Percentiles rank a stretch among this genome's conserved stretches.
phyloP scores from a whole-genome alignment of 2,888 invertebrate genomes.

The Cataglyphis altisquamis region DNA sequence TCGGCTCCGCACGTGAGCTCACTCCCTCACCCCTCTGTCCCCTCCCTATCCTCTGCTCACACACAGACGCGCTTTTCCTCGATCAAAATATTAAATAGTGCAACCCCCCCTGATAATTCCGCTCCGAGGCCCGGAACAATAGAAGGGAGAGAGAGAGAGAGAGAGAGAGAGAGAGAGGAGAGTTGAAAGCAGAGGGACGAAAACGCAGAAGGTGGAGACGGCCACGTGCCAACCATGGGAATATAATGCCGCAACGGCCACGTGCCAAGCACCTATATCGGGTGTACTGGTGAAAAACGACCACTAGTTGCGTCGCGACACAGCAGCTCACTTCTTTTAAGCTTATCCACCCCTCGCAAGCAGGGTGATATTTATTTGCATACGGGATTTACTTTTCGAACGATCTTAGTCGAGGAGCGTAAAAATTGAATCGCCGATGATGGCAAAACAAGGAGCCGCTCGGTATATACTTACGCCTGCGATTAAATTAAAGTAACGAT shows the following conservation, averaged over 20 bases:
- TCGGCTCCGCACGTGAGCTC: slow-evolving; percentile 71
- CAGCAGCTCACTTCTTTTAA: background rate
- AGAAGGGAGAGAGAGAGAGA: slow-evolving; percentile 24
- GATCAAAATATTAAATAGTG: slow-evolving; percentile 82
- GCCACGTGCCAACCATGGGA: slow-evolving; percentile 81
- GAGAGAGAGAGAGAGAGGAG: slow-evolving; percentile 31
- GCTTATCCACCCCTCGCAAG: background rate
- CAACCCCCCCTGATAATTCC: slow-evolving; percentile 63
- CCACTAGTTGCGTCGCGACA: slow-evolving; percentile 67
- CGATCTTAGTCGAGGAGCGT: slow-evolving; percentile 14
- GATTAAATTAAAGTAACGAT: slow-evolving; percentile 23
- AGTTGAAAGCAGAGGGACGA: slow-evolving; percentile 43
- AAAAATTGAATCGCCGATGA: slow-evolving; percentile 33
- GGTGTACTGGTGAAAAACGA: slow-evolving; percentile 71
- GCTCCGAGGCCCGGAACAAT: slow-evolving; percentile 66
- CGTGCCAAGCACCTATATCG: slow-evolving; percentile 80
- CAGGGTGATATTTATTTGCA: slow-evolving; percentile 22
- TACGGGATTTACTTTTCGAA: slow-evolving; percentile 34
- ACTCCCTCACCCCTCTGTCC: slow-evolving; percentile 36
- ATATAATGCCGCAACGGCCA: slow-evolving; percentile 81
- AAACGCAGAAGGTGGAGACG: slow-evolving; percentile 49
- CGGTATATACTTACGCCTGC: background rate
- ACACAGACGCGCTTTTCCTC: slow-evolving; percentile 65
- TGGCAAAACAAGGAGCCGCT: slow-evolving; percentile 16
- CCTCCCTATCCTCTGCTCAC: slow-evolving; percentile 41